These are phyloP conservation scores for Gobiocypris rarus DNA, from an alignment of 2,113 vertebrate genomes.

Conservation along the genomic window DNA sequence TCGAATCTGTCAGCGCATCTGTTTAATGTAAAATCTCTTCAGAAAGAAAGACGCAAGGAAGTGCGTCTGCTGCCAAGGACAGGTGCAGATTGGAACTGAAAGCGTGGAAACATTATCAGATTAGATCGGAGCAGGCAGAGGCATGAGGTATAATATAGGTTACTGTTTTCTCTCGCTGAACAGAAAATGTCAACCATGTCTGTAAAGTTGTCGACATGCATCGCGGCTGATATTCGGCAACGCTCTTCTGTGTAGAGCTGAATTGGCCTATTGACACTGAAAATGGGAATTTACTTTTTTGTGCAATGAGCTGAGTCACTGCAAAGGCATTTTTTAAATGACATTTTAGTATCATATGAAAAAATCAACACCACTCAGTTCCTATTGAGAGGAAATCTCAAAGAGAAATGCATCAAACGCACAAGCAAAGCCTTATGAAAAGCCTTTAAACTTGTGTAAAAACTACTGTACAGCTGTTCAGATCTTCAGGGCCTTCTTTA, in stretches of 20 bases:
- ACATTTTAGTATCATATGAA: conserved; percentile 30
- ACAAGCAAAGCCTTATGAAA: background rate
- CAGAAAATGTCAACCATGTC: conserved; percentile 52
- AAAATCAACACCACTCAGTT: conserved; percentile 21
- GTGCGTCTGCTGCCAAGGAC: conserved; percentile 31
- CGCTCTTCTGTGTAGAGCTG: conserved; percentile 15
- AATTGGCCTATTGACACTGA: conserved; percentile 23
- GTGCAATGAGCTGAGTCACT: background rate
- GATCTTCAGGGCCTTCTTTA: conserved; percentile 1
- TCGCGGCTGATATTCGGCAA: background rate
- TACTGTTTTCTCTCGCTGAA: conserved; percentile 36
- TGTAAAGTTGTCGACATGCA: conserved; percentile 39
- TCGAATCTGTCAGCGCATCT: background rate
- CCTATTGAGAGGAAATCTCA: conserved; percentile 18
- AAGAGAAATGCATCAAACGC: conserved; percentile 4
- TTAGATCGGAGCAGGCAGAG: conserved; percentile 18
- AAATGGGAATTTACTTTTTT: conserved; percentile 15
- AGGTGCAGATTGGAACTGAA: conserved; percentile 43
- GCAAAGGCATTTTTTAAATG: conserved; percentile 3
- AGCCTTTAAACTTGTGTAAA: background rate
- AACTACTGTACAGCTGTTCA: background rate
- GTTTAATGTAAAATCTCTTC: background rate
- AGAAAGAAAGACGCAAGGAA: background rate
- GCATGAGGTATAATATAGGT: conserved; percentile 30
- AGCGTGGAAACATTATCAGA: conserved; percentile 19